Evolutionary conservation across 2,113 vertebrate species (phyloP).

Genomic region (Dipodomys stephensi): DNA sequence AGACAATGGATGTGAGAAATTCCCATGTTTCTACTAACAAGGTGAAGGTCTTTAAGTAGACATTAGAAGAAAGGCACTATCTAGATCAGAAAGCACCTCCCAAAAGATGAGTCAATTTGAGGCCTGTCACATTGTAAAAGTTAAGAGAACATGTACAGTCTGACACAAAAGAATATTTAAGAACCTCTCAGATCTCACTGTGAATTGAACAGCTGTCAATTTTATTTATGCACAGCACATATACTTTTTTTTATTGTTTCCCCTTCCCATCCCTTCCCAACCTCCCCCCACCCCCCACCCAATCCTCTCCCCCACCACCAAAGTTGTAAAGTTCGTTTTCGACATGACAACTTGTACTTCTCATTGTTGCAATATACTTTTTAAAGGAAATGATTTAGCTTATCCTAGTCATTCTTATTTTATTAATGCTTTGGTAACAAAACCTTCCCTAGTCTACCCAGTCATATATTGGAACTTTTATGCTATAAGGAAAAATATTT

Average conservation of each 20-base stretch:
- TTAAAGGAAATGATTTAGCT: neutral
- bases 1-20: neutral
- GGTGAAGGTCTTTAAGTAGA: neutral
- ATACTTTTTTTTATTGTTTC: neutral
- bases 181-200: neutral
- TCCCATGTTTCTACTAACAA: neutral
- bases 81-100: neutral
- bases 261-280: too few relatives aligned
- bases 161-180: neutral
- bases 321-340: too few relatives aligned
- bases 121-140: neutral
- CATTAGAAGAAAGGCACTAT: neutral
- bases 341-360: too few relatives aligned
- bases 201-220: neutral
- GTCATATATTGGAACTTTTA: neutral
- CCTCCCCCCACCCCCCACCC: too few relatives aligned
- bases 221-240: neutral
- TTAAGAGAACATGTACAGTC: neutral
- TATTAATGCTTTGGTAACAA: neutral
- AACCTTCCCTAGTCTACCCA: neutral
- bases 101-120: neutral
- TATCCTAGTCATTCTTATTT: neutral
- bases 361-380: neutral
- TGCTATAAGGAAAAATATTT: neutral
- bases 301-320: too few relatives aligned